Evolutionary conservation across 2,113 vertebrate genomes (phyloP).

Genomic region (Lota lota): DNA sequence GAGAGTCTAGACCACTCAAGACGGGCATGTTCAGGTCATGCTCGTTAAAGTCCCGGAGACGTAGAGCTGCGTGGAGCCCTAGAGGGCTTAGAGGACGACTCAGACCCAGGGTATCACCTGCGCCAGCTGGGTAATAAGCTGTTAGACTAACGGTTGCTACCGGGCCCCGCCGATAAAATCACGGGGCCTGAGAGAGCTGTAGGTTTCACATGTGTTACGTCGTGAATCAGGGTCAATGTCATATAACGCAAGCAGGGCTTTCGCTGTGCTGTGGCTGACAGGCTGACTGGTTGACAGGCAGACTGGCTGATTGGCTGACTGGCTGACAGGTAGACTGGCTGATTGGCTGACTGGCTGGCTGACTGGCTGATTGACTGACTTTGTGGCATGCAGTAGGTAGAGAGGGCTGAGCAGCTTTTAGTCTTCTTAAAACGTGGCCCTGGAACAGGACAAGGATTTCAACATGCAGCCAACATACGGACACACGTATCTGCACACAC

Average conservation of each 20-base stretch:
- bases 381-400: conserved; percentile 16
- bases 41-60: conserved; percentile 55
- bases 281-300: conserved; percentile 6
- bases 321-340: too few relatives aligned
- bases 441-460: background rate
- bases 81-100: conserved; percentile 12
- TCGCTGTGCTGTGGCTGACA: conserved; percentile 3
- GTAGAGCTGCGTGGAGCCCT: conserved; percentile 32
- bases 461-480: too few relatives aligned
- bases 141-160: conserved; percentile 21
- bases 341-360: too few relatives aligned
- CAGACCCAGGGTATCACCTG: conserved; percentile 46
- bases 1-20: conserved; percentile 55
- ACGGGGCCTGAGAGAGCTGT: conserved; percentile 28
- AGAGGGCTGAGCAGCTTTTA: background rate
- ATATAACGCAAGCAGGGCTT: conserved; percentile 19
- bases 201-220: conserved; percentile 33
- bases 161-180: conserved; percentile 20
- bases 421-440: conserved; percentile 11
- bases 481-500: too few relatives aligned
- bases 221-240: conserved; percentile 26
- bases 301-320: background rate
- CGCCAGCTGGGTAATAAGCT: conserved; percentile 35
- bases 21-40: conserved; percentile 59
- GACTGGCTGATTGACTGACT: too few relatives aligned